Base-by-base conservation (phyloP, 2,888 invertebrate species). In the Drosophila kokeensis region DNA sequence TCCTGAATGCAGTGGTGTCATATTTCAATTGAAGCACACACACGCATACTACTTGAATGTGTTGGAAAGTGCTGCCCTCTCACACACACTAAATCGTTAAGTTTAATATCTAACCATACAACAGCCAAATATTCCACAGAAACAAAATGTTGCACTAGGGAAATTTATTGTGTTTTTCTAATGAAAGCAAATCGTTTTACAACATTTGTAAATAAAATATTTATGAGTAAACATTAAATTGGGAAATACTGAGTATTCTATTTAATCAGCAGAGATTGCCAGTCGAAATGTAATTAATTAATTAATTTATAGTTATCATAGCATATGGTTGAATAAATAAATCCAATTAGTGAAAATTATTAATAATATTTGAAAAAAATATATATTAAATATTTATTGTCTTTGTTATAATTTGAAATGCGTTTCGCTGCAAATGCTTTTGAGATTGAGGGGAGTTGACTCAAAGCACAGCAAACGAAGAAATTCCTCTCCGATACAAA, bases 21-120 rank as follows among this genome's bases (percentile, higher is more conserved):
- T 84, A 79, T 84, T 82, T 82, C 82, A 73, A 62, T 70, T 74
- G 65, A 70, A 65, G 55, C 66, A 66, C 72, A 68, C 61, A 80
- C 60, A 52, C 66, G 54, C 67, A 78, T 62, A 71, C 77, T 24
- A 38, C 59, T 70, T 61, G 10, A 60, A 49, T 42, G 48, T 66
- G 48, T 69, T 59, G 52, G 54, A 50, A 49, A 18, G n/a, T 30
- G 29, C 27, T 48, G 52, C 34, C 40, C 24, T 40, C 34, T 45
- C 65, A 54, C 32, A 18, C 32, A 32, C 60, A 27, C 57, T 48
- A 50, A 73, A 66, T 48, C 30, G 53, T 50, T 55, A 30, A 63
- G n/a, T 67, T 36, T 11, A 60, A 78, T 66, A 57, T 48, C 32
- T 34, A 40, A 13, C 24, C 42, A 54, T 57, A 49, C 36, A 30